phyloP scores from a whole-genome alignment of 2,113 vertebrate species.

The Mohoua ochrocephala region DNA sequence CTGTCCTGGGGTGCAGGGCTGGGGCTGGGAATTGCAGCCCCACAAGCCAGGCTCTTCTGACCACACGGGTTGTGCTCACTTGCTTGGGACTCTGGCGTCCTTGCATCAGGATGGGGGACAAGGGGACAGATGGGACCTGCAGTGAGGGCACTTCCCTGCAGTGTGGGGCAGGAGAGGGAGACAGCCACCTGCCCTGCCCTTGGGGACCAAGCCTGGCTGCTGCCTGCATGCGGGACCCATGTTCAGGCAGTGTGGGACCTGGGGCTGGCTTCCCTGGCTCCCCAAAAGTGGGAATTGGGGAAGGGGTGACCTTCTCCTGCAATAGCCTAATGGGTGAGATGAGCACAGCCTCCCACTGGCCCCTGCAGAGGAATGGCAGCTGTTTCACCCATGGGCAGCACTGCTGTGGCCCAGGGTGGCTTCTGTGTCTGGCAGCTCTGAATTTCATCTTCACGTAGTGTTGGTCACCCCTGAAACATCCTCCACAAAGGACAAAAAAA shows the following conservation, averaged over 20 bases:
- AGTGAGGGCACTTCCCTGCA: background rate
- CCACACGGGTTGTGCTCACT: background rate
- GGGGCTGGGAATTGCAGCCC: background rate
- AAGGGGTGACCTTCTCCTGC: background rate
- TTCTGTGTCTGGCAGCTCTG: background rate
- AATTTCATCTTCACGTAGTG: background rate
- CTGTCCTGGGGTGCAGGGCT: background rate
- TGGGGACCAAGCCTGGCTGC: background rate
- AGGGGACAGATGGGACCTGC: background rate
- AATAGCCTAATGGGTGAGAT: background rate
- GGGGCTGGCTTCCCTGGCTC: background rate
- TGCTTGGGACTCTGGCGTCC: background rate
- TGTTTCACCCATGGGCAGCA: fast-evolving
- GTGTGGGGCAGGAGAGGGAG: background rate
- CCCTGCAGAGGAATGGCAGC: background rate
- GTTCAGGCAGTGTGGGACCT: background rate
- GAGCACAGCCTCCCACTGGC: background rate
- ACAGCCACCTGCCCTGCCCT: background rate
- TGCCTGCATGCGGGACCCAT: fast-evolving
- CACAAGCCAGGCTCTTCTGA: background rate
- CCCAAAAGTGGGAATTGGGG: fast-evolving
- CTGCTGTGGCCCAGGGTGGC: background rate
- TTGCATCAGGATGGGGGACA: background rate
- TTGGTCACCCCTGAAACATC: background rate
- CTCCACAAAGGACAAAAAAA: background rate